A percentile compares a stretch with the other conserved stretches of the same genome.
These are phyloP conservation scores for Pyrrhia umbra DNA, from an alignment of 2,888 invertebrate species.

Conservation along the genomic window DNA sequence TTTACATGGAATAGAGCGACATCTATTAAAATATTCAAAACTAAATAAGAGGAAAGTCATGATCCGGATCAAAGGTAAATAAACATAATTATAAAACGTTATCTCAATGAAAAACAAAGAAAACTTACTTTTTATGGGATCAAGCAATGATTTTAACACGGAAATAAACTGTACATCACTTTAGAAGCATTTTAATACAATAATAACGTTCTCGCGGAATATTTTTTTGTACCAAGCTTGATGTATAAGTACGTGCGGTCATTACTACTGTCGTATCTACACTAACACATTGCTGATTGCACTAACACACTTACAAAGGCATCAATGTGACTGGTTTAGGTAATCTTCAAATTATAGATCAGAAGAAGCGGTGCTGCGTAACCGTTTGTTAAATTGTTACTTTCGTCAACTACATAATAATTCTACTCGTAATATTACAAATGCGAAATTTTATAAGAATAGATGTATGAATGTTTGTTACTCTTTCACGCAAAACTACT, in stretches of 20 bases:
- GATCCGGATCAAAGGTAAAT: constrained; percentile 24
- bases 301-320: background rate
- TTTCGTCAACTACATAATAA: no score
- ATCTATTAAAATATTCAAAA: constrained; percentile 30
- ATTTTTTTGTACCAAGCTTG: constrained; percentile 6
- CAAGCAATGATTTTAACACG: background rate
- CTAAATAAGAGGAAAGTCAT: background rate
- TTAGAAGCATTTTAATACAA: background rate
- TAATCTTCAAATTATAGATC: background rate
- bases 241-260: constrained; percentile 26
- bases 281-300: constrained; percentile 33
- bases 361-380: no score
- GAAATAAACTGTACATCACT: constrained; percentile 1
- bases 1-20: constrained; percentile 6
- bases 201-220: background rate
- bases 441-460: no score
- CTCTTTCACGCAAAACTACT: no score
- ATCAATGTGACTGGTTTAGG: no score
- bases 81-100: constrained; percentile 6
- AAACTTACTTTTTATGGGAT: constrained; percentile 32
- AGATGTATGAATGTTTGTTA: no score
- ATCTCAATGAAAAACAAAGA: constrained; percentile 1
- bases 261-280: constrained; percentile 10
- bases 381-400: no score
- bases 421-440: no score